Evolutionary conservation across 2,797 vertebrate species (phyloP), one percentile per base, ranked within the genome.

Genomic region (Pseudotriccus pelzelni): DNA sequence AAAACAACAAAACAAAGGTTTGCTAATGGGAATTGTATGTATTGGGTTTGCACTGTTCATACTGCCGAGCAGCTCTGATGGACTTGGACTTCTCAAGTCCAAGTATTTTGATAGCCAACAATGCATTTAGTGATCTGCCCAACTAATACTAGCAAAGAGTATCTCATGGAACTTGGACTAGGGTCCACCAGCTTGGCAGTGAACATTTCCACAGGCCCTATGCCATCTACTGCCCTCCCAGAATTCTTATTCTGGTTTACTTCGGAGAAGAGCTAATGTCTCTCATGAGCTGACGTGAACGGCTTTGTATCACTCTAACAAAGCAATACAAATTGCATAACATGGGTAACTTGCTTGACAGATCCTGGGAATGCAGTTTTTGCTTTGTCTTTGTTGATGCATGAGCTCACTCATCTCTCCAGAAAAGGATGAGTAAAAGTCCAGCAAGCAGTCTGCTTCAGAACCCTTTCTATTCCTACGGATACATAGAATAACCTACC

Each of bases 401-500:
- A 32, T 17, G 25, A 19, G 8, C 21, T 66, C 55, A 52, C 0
- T 0, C 3, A 10, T 47, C n/a, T 32, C 59, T 56, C 34, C 52
- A 46, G 58, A 68, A 76, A 76, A 69, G 7, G 23, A 69, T 39
- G 50, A 76, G 79, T 25, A 37, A 6, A 88, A 81, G 63, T 55
- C 56, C 39, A 77, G 52, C 22, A 64, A 83, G 41, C 12, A 27
- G 36, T 30, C 20, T 74, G 43, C 84, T 85, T 90, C 77, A 90
- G 63, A 95, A 88, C 11, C 46, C 56, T 82, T 86, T 95, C 62
- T 68, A 56, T 70, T 64, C 75, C 83, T 84, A 69, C 59, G 92
- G 85, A 95, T 80, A 73, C 25, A 55, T 75, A 90, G 86, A 94
- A 95, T 90, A 96, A 96, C 72, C 70, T 72, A 92, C 58, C 52